Evolutionary conservation across 2,113 vertebrate species (phyloP).

Genomic region (Tetrax tetrax): DNA sequence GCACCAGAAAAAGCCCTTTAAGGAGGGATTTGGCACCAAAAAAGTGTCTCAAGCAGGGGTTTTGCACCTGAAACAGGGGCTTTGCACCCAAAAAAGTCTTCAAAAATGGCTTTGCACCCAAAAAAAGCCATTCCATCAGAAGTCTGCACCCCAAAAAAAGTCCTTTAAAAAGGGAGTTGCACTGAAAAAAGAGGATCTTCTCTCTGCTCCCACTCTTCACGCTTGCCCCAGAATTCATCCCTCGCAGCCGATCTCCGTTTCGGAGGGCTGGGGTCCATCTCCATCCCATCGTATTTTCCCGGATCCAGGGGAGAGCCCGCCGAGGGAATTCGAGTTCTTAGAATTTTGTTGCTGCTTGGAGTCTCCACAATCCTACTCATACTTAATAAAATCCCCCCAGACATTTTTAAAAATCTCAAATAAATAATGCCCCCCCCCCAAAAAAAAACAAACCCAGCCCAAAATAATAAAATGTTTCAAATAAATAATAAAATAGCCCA

Average conservation of each 20-base stretch:
- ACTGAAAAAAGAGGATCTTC: no score
- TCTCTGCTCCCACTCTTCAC: no score
- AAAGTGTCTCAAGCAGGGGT: no score
- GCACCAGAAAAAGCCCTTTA: not conserved
- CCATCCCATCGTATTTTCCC: not conserved
- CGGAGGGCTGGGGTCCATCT: no score
- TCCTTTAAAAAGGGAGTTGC: not conserved
- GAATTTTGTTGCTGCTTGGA: rapidly evolving
- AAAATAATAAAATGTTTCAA: not conserved
- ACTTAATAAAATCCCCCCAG: no score
- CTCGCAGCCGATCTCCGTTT: no score
- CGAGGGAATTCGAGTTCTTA: rapidly evolving
- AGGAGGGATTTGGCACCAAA: not conserved
- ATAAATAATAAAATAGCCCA: not conserved
- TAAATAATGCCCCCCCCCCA: no score
- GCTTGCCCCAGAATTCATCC: not conserved
- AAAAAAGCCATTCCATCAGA: not conserved
- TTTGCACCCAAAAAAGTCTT: not conserved
- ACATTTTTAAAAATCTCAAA: no score
- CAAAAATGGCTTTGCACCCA: not conserved
- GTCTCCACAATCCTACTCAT: not conserved
- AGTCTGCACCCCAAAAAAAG: not conserved
- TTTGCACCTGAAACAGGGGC: not conserved
- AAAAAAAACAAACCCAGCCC: not conserved
- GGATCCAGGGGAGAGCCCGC: rapidly evolving